These are phyloP conservation scores for Andinoacara biseriatus DNA, from an alignment of 2,113 vertebrate genomes.

Conservation along the genomic window DNA sequence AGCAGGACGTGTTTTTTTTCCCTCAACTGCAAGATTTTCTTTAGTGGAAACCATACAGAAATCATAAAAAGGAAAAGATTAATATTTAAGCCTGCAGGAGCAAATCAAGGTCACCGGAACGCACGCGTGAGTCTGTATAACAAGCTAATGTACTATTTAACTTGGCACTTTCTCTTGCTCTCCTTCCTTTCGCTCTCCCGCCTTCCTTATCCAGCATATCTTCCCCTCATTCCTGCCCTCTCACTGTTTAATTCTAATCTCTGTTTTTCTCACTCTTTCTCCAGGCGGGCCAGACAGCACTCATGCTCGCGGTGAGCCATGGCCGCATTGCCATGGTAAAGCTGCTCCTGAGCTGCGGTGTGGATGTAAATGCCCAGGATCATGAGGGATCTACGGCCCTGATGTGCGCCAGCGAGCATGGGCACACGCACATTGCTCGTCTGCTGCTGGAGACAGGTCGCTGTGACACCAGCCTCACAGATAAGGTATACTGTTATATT, in stretches of 20 bases:
- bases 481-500: slow-evolving; percentile 78
- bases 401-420: slow-evolving; percentile 91
- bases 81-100: neutral
- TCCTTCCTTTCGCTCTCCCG: neutral
- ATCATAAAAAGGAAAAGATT: neutral
- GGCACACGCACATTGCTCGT: slow-evolving; percentile 86
- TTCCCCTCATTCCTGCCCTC: neutral
- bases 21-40: neutral
- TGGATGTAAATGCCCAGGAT: slow-evolving; percentile 86
- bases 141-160: neutral
- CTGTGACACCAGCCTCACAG: slow-evolving; percentile 82
- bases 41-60: neutral
- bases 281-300: slow-evolving; percentile 89
- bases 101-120: neutral
- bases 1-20: slow-evolving; percentile 1
- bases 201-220: neutral
- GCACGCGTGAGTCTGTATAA: neutral
- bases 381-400: slow-evolving; percentile 88
- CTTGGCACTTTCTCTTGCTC: neutral
- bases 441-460: slow-evolving; percentile 84
- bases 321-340: slow-evolving; percentile 88
- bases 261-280: slow-evolving; percentile 15
- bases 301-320: slow-evolving; percentile 92
- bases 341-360: slow-evolving; percentile 83
- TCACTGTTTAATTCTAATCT: slow-evolving; percentile 22